phyloP scores from a whole-genome alignment of 35 echinoderm and acorn worm genomes.

The Heliocidaris tuberculata region DNA sequence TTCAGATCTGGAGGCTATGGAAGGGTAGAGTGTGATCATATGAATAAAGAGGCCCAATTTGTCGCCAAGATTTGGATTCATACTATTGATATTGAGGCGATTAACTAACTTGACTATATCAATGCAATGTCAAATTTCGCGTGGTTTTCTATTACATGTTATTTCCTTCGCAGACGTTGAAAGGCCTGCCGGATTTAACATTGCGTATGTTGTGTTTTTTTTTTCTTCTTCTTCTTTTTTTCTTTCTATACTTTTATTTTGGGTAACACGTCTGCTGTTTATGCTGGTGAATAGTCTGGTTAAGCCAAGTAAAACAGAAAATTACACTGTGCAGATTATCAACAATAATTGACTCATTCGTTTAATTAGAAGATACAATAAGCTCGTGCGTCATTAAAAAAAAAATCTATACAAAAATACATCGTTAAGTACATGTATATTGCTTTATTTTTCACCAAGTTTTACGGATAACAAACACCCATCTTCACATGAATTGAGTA shows the following conservation, averaged over 20 bases:
- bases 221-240: too few relatives aligned
- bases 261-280: neutral
- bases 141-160: neutral
- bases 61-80: constrained; percentile 13
- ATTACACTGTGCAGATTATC: too few relatives aligned
- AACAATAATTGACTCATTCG: too few relatives aligned
- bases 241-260: neutral
- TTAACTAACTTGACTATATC: neutral
- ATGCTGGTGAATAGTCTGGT: neutral
- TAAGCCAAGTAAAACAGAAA: neutral
- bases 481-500: too few relatives aligned
- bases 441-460: too few relatives aligned
- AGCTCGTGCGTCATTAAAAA: too few relatives aligned
- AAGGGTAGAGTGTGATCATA: neutral
- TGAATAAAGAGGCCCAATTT: constrained; percentile 46
- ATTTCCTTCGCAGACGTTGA: neutral
- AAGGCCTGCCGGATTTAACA: neutral
- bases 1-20: constrained; percentile 18
- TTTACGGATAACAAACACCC: too few relatives aligned
- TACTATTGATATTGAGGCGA: constrained; percentile 18
- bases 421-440: too few relatives aligned
- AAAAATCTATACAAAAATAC: too few relatives aligned
- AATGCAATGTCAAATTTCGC: neutral
- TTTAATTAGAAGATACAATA: too few relatives aligned
- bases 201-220: neutral